Evolutionary conservation across 2,113 vertebrate genomes (phyloP).

Genomic region (Chionomys nivalis): DNA sequence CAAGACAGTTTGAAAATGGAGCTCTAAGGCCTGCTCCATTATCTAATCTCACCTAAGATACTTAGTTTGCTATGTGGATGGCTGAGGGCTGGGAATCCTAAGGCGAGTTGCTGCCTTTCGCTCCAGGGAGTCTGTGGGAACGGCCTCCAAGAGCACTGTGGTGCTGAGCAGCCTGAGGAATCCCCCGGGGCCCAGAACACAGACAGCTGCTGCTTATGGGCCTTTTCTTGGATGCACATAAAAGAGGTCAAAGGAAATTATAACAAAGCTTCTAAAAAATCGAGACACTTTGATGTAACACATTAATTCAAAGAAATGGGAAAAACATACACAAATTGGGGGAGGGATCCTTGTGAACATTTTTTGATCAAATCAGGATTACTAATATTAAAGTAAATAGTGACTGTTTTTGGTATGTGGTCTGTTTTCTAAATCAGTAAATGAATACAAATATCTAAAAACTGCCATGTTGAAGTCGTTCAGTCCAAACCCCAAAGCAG

Average conservation of each 20-base stretch:
- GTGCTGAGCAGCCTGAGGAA: constrained; percentile 80
- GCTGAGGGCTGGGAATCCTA: constrained; percentile 55
- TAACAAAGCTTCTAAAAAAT: constrained; percentile 81
- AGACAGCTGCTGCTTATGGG: constrained; percentile 81
- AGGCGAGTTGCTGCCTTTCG: constrained; percentile 70
- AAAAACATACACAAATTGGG: constrained; percentile 69
- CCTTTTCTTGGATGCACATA: constrained; percentile 85
- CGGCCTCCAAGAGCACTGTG: constrained; percentile 77
- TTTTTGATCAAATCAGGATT: constrained; percentile 60
- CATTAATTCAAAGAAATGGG: constrained; percentile 73
- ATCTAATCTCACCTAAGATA: not conserved
- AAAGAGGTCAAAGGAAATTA: constrained; percentile 83
- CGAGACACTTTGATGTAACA: constrained; percentile 82
- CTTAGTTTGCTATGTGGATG: constrained; percentile 25
- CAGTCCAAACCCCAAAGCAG: constrained; percentile 74
- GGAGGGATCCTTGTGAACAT: constrained; percentile 61
- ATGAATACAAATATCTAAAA: constrained; percentile 74
- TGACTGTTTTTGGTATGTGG: constrained; percentile 69
- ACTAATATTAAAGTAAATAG: constrained; percentile 80
- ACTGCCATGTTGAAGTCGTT: constrained; percentile 74
- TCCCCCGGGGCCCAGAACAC: constrained; percentile 71
- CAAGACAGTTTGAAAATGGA: not conserved
- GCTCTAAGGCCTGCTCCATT: constrained; percentile 21
- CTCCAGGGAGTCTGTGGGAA: constrained; percentile 81
- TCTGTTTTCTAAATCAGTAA: constrained; percentile 82